These are phyloP conservation scores for Hydropsyche tenuis DNA, from an alignment of 1,140 invertebrate species.

Conservation along the genomic window DNA sequence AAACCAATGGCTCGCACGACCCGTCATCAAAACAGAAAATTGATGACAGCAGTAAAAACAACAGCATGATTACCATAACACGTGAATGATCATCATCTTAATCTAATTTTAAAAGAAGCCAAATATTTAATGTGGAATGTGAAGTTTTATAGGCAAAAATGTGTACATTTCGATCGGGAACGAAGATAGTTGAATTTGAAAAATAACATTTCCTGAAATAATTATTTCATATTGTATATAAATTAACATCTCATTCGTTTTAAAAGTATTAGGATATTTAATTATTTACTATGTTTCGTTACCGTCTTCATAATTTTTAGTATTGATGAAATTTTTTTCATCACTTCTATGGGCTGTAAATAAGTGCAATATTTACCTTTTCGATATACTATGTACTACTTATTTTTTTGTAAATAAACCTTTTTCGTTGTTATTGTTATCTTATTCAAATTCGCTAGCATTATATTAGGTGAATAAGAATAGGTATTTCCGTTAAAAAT, in stretches of 20 bases:
- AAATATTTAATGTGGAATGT: not conserved
- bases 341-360: constrained; percentile 4
- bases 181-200: too few relatives aligned
- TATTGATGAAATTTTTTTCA: too few relatives aligned
- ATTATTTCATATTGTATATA: too few relatives aligned
- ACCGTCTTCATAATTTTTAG: too few relatives aligned
- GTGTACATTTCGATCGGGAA: too few relatives aligned
- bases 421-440: constrained; percentile 11
- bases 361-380: constrained; percentile 17
- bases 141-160: too few relatives aligned
- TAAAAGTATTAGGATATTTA: too few relatives aligned
- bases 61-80: not conserved
- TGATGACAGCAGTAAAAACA: constrained; percentile 28
- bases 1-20: constrained; percentile 23
- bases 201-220: too few relatives aligned
- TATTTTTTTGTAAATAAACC: not conserved
- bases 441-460: not conserved
- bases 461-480: not conserved
- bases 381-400: not conserved
- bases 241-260: too few relatives aligned
- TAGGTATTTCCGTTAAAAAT: not conserved
- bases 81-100: too few relatives aligned
- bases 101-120: not conserved
- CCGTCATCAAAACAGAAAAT: constrained; percentile 33
- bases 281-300: too few relatives aligned